These are phyloP conservation scores for Dunckerocampus dactyliophorus DNA, from an alignment of 2,113 vertebrate genomes.

Conservation along the genomic window DNA sequence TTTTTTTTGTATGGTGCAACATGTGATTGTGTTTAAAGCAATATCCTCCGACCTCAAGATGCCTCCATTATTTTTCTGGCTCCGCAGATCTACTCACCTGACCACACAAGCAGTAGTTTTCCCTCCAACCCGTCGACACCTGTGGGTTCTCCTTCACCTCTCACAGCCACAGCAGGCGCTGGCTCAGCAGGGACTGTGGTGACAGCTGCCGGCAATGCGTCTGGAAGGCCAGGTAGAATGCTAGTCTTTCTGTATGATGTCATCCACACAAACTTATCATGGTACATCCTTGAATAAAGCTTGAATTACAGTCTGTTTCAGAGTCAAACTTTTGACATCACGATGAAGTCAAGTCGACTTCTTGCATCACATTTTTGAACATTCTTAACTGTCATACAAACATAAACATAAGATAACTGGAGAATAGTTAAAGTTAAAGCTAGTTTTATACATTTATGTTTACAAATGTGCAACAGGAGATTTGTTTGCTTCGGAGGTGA, in stretches of 20 bases:
- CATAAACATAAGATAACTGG: too few relatives aligned
- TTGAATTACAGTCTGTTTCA: conserved; percentile 13
- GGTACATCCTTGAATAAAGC: conserved; percentile 13
- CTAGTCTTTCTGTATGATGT: neutral
- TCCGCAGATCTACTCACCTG: conserved; percentile 96
- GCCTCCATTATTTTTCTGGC: conserved; percentile 29
- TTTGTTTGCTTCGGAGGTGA: too few relatives aligned
- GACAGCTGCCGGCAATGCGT: conserved; percentile 55
- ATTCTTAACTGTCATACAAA: too few relatives aligned
- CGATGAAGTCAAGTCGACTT: too few relatives aligned
- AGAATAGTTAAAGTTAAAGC: too few relatives aligned
- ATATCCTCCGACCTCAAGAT: neutral
- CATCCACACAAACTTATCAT: conserved; percentile 1
- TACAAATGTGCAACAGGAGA: too few relatives aligned
- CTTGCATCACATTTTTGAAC: too few relatives aligned
- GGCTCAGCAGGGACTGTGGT: conserved; percentile 63
- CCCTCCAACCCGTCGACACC: conserved; percentile 97
- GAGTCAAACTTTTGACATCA: neutral
- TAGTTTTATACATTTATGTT: too few relatives aligned
- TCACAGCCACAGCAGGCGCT: conserved; percentile 79
- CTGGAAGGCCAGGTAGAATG: conserved; percentile 66
- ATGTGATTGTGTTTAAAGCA: neutral
- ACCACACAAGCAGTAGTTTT: conserved; percentile 99
- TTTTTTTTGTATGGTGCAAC: conserved; percentile 42
- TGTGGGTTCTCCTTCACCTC: conserved; percentile 93